Evolutionary conservation across 92 coral and sea anemone species (phyloP).

Genomic region (Actinernus sp.): DNA sequence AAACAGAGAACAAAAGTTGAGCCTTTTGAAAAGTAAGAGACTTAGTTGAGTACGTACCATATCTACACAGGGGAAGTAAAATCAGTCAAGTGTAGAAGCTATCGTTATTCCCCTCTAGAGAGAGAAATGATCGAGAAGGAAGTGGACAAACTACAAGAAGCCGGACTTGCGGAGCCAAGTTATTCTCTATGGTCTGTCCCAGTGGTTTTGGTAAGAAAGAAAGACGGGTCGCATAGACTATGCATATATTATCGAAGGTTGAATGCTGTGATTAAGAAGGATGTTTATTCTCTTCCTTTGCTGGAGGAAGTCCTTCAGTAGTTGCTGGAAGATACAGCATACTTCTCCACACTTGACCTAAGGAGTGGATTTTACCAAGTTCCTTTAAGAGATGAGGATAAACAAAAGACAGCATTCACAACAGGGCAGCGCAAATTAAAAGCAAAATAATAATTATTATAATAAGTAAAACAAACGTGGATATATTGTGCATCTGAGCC

Average conservation of each 20-base stretch:
- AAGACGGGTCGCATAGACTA: too few relatives aligned
- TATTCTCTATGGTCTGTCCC: background rate
- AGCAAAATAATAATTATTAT: too few relatives aligned
- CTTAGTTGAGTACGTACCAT: too few relatives aligned
- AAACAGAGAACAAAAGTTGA: too few relatives aligned
- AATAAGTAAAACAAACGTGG: too few relatives aligned
- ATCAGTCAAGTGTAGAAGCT: conserved; percentile 5
- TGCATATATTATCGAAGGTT: background rate
- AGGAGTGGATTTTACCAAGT: conserved; percentile 14
- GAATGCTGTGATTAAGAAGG: background rate
- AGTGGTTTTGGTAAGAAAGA: background rate
- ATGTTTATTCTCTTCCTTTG: too few relatives aligned
- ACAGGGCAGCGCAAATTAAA: conserved; percentile 6
- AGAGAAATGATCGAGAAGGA: background rate
- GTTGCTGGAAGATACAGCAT: background rate
- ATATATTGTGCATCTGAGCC: too few relatives aligned
- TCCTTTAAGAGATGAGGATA: conserved; percentile 5
- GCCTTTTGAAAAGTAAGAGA: too few relatives aligned
- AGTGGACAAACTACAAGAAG: background rate
- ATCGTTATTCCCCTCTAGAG: conserved; percentile 3
- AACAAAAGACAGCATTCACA: conserved; percentile 14
- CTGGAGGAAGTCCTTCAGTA: background rate
- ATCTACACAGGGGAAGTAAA: too few relatives aligned
- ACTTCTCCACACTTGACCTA: conserved; percentile 6
- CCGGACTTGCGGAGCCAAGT: background rate